Base-by-base conservation (phyloP, 2,797 vertebrate genomes). In the Ciconia nigra region DNA sequence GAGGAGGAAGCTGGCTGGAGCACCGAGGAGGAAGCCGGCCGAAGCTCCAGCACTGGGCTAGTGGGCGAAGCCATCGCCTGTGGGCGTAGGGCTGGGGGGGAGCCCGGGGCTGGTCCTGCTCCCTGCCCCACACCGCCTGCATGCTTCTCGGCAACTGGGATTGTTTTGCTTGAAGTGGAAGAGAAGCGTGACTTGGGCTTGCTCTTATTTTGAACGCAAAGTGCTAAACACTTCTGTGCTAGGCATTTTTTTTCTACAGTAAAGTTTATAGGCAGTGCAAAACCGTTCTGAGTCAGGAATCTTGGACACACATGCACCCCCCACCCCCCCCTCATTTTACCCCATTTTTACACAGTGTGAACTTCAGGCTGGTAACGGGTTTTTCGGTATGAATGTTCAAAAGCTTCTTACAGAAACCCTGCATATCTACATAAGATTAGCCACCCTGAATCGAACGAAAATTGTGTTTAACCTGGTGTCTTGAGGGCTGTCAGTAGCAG, bases 111-210 rank as follows among this genome's bases (percentile, higher is more conserved):
- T 26, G 13, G 10, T 42, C 42, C 66, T 19, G 25, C 66, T 42
- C 29, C 67, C 28, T 74, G 49, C 42, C 29, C 41, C 16, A 1
- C 29, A 1, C 41, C 0, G 1, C 6, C 5, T 8, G 35, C 4
- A 0, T 19, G 26, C 55, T 77, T 21, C 72, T 62, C 6, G 2
- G 7, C 12, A 4, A 0, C n/a, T 8, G 72, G 18, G 10, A 4
- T 8, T 52, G n/a, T 5, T 66, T 49, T 16, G 14, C 52, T 49
- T 63, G 18, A 35, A 37, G 44, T 19, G 37, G 17, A 58, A 33
- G 20, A 44, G 24, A 44, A 62, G 37, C 3, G 0, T 9, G 76
- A 6, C 42, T 61, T 4, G 24, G 28, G 6, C 33, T 3, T 0
- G 2, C 29, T 52, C 16, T 69, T 54, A 10, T 3, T 96, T 51